Evolutionary conservation across 2,888 invertebrate species (phyloP), one percentile per base, ranked within the genome.

Genomic region (Ametastegia equiseti): DNA sequence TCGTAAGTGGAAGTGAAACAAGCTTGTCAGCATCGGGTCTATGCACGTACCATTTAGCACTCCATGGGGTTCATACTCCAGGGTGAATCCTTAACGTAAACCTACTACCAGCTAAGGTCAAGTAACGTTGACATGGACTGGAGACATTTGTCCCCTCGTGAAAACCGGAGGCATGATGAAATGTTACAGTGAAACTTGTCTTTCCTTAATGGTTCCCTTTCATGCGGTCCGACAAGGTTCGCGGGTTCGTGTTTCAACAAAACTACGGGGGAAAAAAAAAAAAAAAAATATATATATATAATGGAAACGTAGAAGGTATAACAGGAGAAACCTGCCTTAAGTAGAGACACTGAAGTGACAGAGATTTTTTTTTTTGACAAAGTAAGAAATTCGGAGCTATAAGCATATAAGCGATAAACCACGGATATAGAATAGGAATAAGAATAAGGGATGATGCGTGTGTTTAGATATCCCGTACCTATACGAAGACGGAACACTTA

Each of bases 41-140:
- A n/a, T n/a, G n/a, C n/a, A n/a, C n/a, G n/a, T n/a, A n/a, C n/a
- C n/a, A n/a, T n/a, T n/a, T n/a, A n/a, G n/a, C n/a, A n/a, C n/a
- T n/a, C n/a, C n/a, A n/a, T n/a, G n/a, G n/a, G 30, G 9, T 42
- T 42, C 69, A n/a, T n/a, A 23, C 69, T 23, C 39, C 5, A 67
- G 1, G 23, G 71, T 7, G 27, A 30, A 47, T 27, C 71, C 71
- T 71, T 71, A 27, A 71, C 47, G 71, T 27, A 19, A 39, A 45
- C 71, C 15, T 3, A 23, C 71, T 71, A 6, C 54, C 27, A n/a
- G n/a, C n/a, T n/a, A n/a, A n/a, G 71, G 71, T 71, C 71, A 71
- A 27, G 71, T 47, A 30, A 45, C 27, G 45, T 0, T 15, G 45
- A 15, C 19, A n/a, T 19, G 23, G 39, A 67, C n/a, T 11, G 67